Percentiles rank a stretch among this genome's conserved stretches.
These are phyloP conservation scores for Momotus momota DNA, from an alignment of 2,797 vertebrate genomes.

Conservation along the genomic window DNA sequence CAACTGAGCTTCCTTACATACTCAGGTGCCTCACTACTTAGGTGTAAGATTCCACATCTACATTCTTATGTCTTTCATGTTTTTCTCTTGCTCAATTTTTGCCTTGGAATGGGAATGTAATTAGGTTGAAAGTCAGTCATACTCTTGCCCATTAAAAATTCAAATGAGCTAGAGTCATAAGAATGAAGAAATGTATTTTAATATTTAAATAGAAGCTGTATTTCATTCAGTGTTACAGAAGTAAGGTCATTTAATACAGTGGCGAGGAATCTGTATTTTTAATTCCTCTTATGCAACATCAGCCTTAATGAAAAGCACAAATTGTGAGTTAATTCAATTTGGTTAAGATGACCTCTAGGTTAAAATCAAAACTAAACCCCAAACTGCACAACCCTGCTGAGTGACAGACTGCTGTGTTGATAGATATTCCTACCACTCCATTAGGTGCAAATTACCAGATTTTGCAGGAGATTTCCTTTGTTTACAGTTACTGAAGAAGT, in stretches of 20 bases:
- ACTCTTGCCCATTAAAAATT: background rate
- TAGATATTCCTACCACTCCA: background rate
- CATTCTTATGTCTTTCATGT: background rate
- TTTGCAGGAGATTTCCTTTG: background rate
- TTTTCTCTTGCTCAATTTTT: background rate
- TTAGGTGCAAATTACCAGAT: background rate
- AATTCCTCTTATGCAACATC: conserved; percentile 22
- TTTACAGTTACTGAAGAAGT: background rate
- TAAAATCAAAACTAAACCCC: background rate
- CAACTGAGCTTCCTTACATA: background rate
- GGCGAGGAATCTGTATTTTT: conserved; percentile 8
- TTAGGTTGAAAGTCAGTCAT: background rate
- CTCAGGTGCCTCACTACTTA: background rate
- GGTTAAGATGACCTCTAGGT: background rate
- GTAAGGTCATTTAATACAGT: background rate
- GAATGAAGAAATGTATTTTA: background rate
- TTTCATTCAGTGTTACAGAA: background rate
- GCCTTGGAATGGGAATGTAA: background rate
- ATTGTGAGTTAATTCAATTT: conserved; percentile 57
- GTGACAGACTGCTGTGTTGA: background rate
- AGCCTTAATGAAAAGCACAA: conserved; percentile 20
- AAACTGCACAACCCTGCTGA: background rate
- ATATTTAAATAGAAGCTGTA: conserved; percentile 9
- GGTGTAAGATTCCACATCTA: background rate
- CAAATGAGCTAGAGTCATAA: background rate